phyloP scores from a whole-genome alignment of 1,140 invertebrate species.

The Drosophila yakuba region DNA sequence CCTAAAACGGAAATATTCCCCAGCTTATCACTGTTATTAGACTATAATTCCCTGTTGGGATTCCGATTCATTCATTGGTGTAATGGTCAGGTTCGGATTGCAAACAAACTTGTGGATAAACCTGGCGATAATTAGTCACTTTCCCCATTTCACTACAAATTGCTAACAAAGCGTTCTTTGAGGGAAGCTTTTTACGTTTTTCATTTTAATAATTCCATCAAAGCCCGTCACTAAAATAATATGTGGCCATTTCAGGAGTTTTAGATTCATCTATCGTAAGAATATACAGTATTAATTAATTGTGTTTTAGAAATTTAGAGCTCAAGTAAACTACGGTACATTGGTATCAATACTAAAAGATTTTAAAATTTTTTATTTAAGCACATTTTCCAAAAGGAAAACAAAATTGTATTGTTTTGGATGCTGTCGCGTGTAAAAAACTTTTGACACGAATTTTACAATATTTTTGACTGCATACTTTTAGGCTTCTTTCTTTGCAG shows the following conservation, averaged over 20 bases:
- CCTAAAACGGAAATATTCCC: slow-evolving; percentile 6
- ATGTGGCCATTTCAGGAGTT: too few species aligned
- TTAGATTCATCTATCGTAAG: too few species aligned
- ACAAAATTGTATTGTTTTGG: neutral
- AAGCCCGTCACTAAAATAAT: too few species aligned
- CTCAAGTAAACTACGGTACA: too few species aligned
- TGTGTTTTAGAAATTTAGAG: too few species aligned
- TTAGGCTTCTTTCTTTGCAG: neutral
- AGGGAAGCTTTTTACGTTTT: too few species aligned
- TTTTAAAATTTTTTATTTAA: too few species aligned
- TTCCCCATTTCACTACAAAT: neutral
- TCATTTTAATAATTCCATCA: too few species aligned
- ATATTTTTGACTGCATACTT: slow-evolving; percentile 12
- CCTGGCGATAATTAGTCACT: neutral
- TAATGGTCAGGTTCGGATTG: neutral
- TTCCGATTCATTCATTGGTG: neutral
- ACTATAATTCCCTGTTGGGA: neutral
- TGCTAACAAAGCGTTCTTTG: neutral
- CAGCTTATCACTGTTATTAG: slow-evolving; percentile 23
- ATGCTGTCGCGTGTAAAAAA: neutral
- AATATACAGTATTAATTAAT: too few species aligned
- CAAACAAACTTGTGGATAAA: neutral
- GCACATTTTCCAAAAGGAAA: too few species aligned
- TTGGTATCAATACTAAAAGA: too few species aligned
- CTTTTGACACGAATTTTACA: slow-evolving; percentile 5